Conservation (phyloP, 2,888 invertebrate genomes). For the Argynnis bischoffii region DNA sequence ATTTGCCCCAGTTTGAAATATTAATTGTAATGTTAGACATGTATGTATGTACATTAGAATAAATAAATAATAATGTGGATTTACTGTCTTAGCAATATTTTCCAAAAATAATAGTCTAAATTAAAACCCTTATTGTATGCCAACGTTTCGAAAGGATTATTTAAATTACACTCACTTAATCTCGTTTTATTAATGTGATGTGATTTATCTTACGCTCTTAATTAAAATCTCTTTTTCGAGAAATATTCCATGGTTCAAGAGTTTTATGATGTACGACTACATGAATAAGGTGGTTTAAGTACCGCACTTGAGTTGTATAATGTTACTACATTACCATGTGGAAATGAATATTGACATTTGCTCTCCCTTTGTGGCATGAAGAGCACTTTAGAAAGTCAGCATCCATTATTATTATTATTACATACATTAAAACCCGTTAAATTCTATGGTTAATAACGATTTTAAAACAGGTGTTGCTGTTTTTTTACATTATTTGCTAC, state of each 20-base stretch:
- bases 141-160: conserved; percentile 32
- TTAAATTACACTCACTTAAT: conserved; percentile 40
- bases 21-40: background rate
- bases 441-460: conserved; percentile 2
- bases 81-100: conserved; percentile 15
- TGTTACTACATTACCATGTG: conserved; percentile 8
- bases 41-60: conserved; percentile 11
- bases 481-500: conserved; percentile 1
- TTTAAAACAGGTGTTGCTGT: background rate
- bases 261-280: conserved; percentile 26
- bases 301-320: conserved; percentile 10
- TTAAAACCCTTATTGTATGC: conserved; percentile 17
- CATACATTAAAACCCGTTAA: conserved; percentile 11
- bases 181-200: conserved; percentile 36
- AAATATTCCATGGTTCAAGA: conserved; percentile 22
- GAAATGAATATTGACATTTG: conserved; percentile 16
- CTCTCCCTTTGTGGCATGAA: conserved; percentile 12
- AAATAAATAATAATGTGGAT: conserved; percentile 4
- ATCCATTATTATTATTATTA: conserved; percentile 20
- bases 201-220: conserved; percentile 37
- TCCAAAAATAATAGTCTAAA: conserved; percentile 13
- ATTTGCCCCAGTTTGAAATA: too few relatives aligned
- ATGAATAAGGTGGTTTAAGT: conserved; percentile 15
- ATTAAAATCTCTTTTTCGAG: conserved; percentile 34
- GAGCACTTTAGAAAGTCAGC: conserved; percentile 16